Conservation (phyloP, 2,113 vertebrate genomes). For the Cinclus mexicanus region DNA sequence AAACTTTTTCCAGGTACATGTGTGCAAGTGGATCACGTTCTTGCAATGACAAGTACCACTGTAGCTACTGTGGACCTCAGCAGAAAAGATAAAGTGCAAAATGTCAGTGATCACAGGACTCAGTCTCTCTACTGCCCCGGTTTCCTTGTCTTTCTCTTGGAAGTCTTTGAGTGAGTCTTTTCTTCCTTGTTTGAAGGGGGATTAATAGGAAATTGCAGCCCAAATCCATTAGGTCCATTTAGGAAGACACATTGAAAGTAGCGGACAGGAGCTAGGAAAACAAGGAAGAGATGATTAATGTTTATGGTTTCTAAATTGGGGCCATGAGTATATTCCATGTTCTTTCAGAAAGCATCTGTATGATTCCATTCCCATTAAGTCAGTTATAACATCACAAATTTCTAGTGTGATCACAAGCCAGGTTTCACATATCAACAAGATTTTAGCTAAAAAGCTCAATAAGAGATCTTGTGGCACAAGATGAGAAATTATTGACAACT, state of each 20-base stretch:
- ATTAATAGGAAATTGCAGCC: conserved; percentile 74
- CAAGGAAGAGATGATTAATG: conserved; percentile 14
- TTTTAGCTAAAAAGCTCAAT: background rate
- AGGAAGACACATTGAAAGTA: conserved; percentile 82
- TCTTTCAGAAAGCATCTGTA: background rate
- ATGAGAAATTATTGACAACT: background rate
- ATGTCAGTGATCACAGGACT: background rate
- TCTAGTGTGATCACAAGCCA: background rate
- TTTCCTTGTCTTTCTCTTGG: conserved; percentile 66
- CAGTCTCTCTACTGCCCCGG: conserved; percentile 63
- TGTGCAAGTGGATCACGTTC: conserved; percentile 8
- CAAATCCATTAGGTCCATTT: conserved; percentile 78
- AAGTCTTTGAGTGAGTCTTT: conserved; percentile 53
- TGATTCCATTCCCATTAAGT: background rate
- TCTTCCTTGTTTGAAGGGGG: conserved; percentile 57
- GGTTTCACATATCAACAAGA: background rate
- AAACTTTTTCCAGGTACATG: conserved; percentile 9
- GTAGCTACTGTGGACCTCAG: conserved; percentile 42
- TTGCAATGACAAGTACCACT: conserved; percentile 11
- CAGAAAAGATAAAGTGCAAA: conserved; percentile 53
- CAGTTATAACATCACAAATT: background rate
- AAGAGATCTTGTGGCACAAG: background rate
- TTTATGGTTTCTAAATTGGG: background rate
- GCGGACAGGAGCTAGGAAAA: conserved; percentile 74
- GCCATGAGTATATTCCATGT: background rate